phyloP scores from a whole-genome alignment of 2,888 invertebrate species.

The Lasioglossum marginatum region DNA sequence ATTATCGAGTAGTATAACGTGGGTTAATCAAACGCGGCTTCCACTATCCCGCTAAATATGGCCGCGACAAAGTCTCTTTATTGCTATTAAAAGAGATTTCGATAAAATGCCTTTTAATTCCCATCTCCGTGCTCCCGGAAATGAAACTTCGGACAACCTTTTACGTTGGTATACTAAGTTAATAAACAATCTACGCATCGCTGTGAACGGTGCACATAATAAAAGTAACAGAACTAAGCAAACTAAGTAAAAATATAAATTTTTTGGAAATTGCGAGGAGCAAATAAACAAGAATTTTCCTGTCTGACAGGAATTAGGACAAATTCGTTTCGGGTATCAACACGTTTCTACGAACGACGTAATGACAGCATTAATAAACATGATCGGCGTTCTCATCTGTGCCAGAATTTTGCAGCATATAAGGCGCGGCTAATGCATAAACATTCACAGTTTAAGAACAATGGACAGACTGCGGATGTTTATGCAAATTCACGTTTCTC shows the following conservation, averaged over 20 bases:
- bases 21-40: neutral
- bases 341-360: neutral
- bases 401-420: neutral
- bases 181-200: too few species aligned
- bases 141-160: neutral
- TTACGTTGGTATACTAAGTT: too few species aligned
- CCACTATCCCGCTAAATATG: neutral
- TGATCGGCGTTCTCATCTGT: neutral
- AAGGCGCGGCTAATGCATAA: neutral
- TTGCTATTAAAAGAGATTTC: neutral
- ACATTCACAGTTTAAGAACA: neutral
- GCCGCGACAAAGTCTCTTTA: neutral
- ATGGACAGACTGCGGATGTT: neutral
- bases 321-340: neutral
- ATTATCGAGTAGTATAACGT: neutral
- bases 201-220: neutral
- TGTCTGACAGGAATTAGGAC: too few species aligned
- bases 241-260: neutral
- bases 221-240: neutral
- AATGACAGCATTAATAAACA: neutral
- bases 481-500: conserved; percentile 2
- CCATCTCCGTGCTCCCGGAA: neutral
- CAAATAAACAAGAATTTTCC: neutral
- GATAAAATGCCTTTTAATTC: neutral
- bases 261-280: neutral